Percentiles rank a stretch among this genome's conserved stretches.
Evolutionary conservation across 2,113 vertebrate species (phyloP).

Genomic region (Psilopogon haemacephalus): DNA sequence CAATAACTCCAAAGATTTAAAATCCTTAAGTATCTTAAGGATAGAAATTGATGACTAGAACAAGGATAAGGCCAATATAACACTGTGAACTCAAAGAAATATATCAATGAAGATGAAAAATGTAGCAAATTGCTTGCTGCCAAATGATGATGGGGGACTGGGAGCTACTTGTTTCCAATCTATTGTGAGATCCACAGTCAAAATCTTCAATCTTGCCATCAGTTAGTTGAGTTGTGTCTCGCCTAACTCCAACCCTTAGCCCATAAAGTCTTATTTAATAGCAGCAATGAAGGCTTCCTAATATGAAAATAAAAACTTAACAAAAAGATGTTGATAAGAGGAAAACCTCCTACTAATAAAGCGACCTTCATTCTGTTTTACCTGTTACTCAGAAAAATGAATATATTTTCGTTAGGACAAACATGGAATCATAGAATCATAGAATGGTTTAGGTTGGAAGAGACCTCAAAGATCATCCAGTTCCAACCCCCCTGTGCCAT

Average conservation of each 20-base stretch:
- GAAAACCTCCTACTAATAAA: neutral
- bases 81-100: conserved; percentile 44
- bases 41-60: conserved; percentile 32
- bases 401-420: too few species aligned
- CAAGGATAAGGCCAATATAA: conserved; percentile 46
- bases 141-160: neutral
- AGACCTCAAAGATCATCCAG: too few species aligned
- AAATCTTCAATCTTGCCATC: neutral
- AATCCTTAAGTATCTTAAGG: conserved; percentile 17
- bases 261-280: neutral
- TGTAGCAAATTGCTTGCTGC: neutral
- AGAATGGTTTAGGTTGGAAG: too few species aligned
- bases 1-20: conserved; percentile 24
- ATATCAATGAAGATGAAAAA: conserved; percentile 4
- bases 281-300: conserved; percentile 1
- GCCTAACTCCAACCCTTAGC: neutral
- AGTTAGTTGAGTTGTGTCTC: neutral
- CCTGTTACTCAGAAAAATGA: neutral
- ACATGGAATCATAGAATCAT: too few species aligned
- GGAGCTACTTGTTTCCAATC: neutral
- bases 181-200: neutral
- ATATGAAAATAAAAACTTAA: neutral
- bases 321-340: neutral
- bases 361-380: neutral
- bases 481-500: too few species aligned